Conservation (phyloP, 1,140 invertebrate genomes). For the Hetaerina americana region DNA sequence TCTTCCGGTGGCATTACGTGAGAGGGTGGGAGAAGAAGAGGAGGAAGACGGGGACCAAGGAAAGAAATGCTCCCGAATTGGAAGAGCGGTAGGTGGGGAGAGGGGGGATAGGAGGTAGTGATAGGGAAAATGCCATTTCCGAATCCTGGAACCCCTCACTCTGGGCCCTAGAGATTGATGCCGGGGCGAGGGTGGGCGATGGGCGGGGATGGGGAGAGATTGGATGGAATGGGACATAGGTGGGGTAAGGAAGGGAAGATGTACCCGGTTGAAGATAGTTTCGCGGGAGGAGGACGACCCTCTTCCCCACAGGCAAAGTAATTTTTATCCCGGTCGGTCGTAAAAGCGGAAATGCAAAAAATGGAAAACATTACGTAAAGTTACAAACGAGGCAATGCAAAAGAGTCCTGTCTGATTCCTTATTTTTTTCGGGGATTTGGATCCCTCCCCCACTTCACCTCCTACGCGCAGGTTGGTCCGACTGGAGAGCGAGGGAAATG, state of each 20-base stretch:
- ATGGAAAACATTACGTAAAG: too few species aligned
- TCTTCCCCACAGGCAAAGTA: neutral
- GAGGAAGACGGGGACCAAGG: too few species aligned
- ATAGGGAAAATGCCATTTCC: neutral
- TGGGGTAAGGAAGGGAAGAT: neutral
- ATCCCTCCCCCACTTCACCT: too few species aligned
- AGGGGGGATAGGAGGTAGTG: too few species aligned
- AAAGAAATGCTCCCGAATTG: too few species aligned
- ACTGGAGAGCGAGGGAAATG: neutral
- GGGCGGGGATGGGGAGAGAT: neutral
- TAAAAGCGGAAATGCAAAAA: neutral
- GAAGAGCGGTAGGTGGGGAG: too few species aligned
- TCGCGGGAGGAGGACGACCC: neutral
- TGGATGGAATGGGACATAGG: neutral
- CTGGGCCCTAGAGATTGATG: neutral
- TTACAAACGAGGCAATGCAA: neutral
- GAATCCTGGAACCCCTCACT: neutral
- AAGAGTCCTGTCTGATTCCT: neutral
- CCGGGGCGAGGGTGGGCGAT: neutral
- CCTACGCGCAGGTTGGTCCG: neutral
- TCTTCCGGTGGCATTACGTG: too few species aligned
- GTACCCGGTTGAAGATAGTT: neutral
- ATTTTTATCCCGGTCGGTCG: neutral
- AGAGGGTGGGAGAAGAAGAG: neutral
- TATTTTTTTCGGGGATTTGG: neutral